Evolutionary conservation across 2,113 vertebrate genomes (phyloP).

Genomic region (Columba janthina): DNA sequence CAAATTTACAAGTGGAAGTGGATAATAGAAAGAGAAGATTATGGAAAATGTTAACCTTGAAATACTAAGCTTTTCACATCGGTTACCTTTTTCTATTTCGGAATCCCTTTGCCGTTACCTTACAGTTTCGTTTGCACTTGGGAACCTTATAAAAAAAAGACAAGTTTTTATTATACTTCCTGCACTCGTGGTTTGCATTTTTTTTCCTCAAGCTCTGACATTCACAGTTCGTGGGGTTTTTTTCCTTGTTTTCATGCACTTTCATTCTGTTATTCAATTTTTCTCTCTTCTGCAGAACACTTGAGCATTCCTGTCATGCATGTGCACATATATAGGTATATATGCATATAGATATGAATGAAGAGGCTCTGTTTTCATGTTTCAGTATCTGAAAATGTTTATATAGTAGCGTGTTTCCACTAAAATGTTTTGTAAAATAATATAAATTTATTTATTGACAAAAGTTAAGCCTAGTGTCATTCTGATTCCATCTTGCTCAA

Average conservation of each 20-base stretch:
- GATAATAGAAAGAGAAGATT: background rate
- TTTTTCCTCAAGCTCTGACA: background rate
- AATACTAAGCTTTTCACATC: background rate
- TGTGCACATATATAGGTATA: rapidly evolving
- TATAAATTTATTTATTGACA: background rate
- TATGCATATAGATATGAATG: background rate
- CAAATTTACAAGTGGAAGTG: background rate
- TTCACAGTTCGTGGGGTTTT: background rate
- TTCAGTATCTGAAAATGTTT: background rate
- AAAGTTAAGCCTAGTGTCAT: background rate
- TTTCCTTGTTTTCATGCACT: background rate
- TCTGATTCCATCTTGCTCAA: background rate
- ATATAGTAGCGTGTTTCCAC: background rate
- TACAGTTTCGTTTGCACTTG: background rate
- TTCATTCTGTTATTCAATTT: background rate
- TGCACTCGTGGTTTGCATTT: background rate
- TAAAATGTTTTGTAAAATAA: background rate
- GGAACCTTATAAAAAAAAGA: background rate
- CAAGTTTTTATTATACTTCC: background rate
- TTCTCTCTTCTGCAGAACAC: background rate
- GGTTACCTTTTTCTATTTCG: background rate
- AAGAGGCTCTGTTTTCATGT: background rate
- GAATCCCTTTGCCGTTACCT: background rate
- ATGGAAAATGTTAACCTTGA: background rate
- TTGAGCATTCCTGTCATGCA: background rate